phyloP scores from a whole-genome alignment of 1,140 invertebrate genomes.

The Leptopilina clavipes region DNA sequence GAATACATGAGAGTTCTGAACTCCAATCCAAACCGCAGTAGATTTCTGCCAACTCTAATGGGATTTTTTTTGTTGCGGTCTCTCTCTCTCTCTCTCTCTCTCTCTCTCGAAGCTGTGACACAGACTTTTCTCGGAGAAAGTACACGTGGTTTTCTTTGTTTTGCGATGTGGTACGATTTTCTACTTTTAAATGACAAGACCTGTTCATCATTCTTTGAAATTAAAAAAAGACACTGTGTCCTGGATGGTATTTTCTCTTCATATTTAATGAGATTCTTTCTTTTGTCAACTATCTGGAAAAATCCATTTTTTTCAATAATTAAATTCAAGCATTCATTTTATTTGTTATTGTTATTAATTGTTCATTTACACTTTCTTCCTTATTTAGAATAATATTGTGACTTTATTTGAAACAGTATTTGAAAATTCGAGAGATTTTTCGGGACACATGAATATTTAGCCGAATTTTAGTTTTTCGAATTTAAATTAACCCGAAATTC shows the following conservation, averaged over 20 bases:
- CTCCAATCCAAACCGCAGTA: neutral
- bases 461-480: no score
- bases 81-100: neutral
- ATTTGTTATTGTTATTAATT: no score
- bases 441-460: no score
- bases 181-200: constrained; percentile 17
- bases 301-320: neutral
- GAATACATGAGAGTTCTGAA: constrained; percentile 13
- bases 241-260: neutral
- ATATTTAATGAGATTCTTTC: constrained; percentile 16
- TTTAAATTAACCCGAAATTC: no score
- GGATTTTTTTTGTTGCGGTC: constrained; percentile 28
- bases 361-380: no score
- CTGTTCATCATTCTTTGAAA: constrained; percentile 17
- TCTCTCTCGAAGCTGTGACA: constrained; percentile 4
- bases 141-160: constrained; percentile 29
- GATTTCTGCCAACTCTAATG: constrained; percentile 18
- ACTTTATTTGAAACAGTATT: no score
- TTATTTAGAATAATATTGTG: no score
- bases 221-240: neutral
- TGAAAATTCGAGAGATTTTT: no score
- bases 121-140: constrained; percentile 31
- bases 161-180: constrained; percentile 33
- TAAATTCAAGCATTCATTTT: no score
- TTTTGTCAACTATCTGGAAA: neutral